phyloP scores from a whole-genome alignment of 1,140 invertebrate species.

The Hesperophylax magnus region DNA sequence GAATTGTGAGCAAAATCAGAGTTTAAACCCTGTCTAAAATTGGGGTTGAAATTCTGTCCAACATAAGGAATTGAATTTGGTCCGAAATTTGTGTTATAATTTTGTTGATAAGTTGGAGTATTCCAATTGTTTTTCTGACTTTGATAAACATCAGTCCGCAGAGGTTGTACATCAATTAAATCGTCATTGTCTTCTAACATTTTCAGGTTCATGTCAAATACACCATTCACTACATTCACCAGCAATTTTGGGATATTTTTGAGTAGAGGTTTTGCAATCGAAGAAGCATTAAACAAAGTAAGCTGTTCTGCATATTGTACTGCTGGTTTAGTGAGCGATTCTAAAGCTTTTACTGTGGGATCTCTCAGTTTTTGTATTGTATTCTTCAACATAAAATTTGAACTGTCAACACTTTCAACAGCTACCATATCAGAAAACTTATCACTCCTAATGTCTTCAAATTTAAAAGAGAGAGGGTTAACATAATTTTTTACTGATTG shows the following conservation, averaged over 20 bases:
- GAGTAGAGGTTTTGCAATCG: neutral
- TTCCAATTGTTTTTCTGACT: neutral
- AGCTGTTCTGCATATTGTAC: neutral
- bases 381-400: neutral
- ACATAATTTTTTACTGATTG: too few species aligned
- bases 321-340: neutral
- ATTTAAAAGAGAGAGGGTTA: too few species aligned
- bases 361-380: conserved; percentile 1
- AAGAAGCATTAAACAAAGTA: neutral
- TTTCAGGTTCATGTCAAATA: neutral
- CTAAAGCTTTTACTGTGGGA: neutral
- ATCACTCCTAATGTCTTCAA: neutral
- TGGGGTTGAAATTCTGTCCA: too few species aligned
- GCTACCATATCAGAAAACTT: neutral
- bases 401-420: neutral
- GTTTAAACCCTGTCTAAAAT: too few species aligned
- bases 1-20: too few species aligned
- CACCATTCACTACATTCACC: neutral
- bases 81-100: too few species aligned
- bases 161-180: neutral
- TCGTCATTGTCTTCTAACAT: neutral
- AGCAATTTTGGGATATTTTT: conserved; percentile 1
- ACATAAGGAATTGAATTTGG: too few species aligned
- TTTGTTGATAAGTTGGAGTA: too few species aligned
- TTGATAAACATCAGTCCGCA: neutral